Base-by-base conservation (phyloP, 2,888 invertebrate genomes). In the Endotricha flammealis region DNA sequence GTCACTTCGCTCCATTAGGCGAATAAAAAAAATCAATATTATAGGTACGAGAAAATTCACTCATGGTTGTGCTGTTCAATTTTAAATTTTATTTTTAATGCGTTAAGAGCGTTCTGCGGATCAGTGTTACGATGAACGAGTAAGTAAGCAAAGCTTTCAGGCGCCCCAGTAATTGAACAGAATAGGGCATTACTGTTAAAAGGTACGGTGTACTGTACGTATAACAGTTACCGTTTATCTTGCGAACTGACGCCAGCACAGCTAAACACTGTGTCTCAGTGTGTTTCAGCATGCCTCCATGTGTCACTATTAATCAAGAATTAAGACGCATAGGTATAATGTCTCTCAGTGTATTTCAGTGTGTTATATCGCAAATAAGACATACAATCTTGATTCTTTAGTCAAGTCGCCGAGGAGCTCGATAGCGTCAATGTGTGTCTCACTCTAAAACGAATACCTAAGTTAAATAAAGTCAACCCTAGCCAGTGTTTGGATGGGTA, bases 1-100 rank as follows among this genome's bases (percentile, higher is more conserved):
- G 63, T 65, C 65, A 64, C 42, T 54, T 44, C 50, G 53, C 54
- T 57, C 55, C 64, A 56, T 59, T 59, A 57, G 53, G 47, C 53
- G 44, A 46, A 48, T 31, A 23, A 42, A 42, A 20, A 37, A 65
- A 67, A 69, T 67, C 69, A 64, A 69, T 69, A 66, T 62, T 45
- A 53, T 48, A 46, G 55, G 48, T 48, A 51, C 36, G 29, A 49
- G 45, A 44, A 54, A 12, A 13, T 29, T 20, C 12, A 20, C 10
- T n/a, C 20, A 12, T 33, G 8, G 3, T 0, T 11, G 8, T 4
- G 14, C 27, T 25, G 8, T 28, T 5, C 17, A 4, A 34, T 17
- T 20, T 13, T 28, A 10, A 13, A 22, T 28, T 14, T 22, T 34
- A 29, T 22, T 29, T 1, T 6, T 12, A 8, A 0, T 1, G 20